These are phyloP conservation scores for Brachyptera risi DNA, from an alignment of 2,888 invertebrate genomes.

Conservation along the genomic window DNA sequence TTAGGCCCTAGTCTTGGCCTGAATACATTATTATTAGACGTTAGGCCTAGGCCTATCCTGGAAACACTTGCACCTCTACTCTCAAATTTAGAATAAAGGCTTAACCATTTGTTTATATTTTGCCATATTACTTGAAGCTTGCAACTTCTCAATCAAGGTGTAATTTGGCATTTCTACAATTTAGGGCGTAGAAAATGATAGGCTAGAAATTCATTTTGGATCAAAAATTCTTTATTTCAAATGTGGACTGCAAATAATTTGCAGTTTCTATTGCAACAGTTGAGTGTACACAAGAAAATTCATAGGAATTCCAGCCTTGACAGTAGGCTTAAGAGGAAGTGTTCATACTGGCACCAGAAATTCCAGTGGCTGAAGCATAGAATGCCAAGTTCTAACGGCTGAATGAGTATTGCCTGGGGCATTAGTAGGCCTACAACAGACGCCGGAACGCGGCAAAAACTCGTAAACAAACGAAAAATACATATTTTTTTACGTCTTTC, in stretches of 20 bases:
- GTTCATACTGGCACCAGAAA: slow-evolving; percentile 1
- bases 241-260: slow-evolving; percentile 2
- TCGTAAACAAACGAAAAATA: slow-evolving; percentile 12
- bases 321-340: not conserved
- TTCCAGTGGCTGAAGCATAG: not conserved
- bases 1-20: too few species aligned
- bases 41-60: too few species aligned
- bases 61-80: too few species aligned
- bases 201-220: not conserved
- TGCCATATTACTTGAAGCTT: too few species aligned
- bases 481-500: slow-evolving; percentile 17
- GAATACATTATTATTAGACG: too few species aligned
- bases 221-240: slow-evolving; percentile 13
- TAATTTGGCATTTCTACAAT: too few species aligned
- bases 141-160: too few species aligned
- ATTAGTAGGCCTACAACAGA: not conserved
- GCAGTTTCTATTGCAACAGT: not conserved
- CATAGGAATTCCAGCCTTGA: not conserved
- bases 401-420: slow-evolving; percentile 4
- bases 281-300: not conserved
- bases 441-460: slow-evolving; percentile 29
- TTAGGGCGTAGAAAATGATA: not conserved
- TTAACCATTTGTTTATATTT: too few species aligned
- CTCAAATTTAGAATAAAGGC: too few species aligned
- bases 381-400: slow-evolving; percentile 14